Evolutionary conservation across 2,888 invertebrate genomes (phyloP).

Genomic region (Meiosimyza decipiens): DNA sequence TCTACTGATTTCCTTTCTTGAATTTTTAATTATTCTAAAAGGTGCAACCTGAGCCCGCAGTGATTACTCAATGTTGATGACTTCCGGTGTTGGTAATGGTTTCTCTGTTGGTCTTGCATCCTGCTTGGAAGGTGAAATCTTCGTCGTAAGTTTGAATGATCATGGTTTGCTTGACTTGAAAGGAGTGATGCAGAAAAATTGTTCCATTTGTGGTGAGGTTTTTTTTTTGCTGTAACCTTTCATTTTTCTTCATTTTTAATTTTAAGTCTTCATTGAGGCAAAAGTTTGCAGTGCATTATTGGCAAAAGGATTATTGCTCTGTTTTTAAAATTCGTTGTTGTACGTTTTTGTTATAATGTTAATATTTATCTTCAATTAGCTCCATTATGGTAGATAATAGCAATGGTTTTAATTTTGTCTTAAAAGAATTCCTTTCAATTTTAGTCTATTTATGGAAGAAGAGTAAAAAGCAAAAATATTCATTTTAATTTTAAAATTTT

Average conservation of each 20-base stretch:
- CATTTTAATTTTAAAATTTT: too few relatives aligned
- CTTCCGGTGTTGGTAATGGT: slow-evolving; percentile 28
- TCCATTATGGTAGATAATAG: slow-evolving; percentile 9
- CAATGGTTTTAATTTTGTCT: slow-evolving; percentile 14
- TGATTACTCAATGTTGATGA: slow-evolving; percentile 54
- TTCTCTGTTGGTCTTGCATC: too few relatives aligned
- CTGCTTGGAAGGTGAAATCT: background rate
- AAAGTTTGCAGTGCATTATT: slow-evolving; percentile 5
- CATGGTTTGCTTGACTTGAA: slow-evolving; percentile 23
- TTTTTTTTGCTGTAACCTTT: background rate
- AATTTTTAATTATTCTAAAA: slow-evolving; percentile 65
- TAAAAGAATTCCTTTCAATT: too few relatives aligned
- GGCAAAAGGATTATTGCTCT: slow-evolving; percentile 14
- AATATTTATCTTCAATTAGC: background rate
- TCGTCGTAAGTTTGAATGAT: background rate
- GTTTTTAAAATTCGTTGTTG: slow-evolving; percentile 19
- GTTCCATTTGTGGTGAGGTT: slow-evolving; percentile 20
- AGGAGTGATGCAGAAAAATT: slow-evolving; percentile 29
- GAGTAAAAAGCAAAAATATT: too few relatives aligned
- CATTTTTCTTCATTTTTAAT: slow-evolving; percentile 2
- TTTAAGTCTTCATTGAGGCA: slow-evolving; percentile 19
- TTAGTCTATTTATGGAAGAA: too few relatives aligned
- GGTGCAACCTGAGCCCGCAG: slow-evolving; percentile 59
- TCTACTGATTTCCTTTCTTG: slow-evolving; percentile 47
- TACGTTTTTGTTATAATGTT: slow-evolving; percentile 1